Evolutionary conservation across 2,113 vertebrate species (phyloP), one percentile per base, ranked within the genome.

Genomic region (Caranx melampygus): DNA sequence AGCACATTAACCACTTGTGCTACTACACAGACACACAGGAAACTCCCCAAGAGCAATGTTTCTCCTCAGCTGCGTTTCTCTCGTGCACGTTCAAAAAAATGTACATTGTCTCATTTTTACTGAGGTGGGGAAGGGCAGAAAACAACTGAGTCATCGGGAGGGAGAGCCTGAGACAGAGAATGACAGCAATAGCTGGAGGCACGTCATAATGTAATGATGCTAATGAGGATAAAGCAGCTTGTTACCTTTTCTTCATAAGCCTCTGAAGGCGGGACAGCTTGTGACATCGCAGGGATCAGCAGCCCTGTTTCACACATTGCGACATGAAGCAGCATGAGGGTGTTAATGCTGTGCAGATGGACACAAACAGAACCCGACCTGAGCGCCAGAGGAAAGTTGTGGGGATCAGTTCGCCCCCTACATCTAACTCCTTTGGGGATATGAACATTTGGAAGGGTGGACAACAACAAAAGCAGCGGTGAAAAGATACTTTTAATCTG

Each of bases 161-260:
- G 31, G 26, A 47, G 21, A 21, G 51, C 10, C 3, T 16, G 6
- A 78, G 47, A 45, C 5, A 2, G 58, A 47, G 52, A 34, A 58
- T 54, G 79, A 89, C 88, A 85, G 83, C 82, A 87, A 67, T 76
- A 83, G 75, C 83, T 82, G 21, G 35, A 72, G 85, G 73, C 79
- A 44, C 68, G 79, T 88, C 86, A 88, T 55, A 86, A 82, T 79
- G 68, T 83, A 78, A 89, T 73, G 72, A 85, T 73, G 82, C 90
- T 92, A 89, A 93, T 90, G 79, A 88, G 85, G 88, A 82, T 90
- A 72, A 90, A 84, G 87, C 69, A 58, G 89, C 83, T 90, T 78
- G 74, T 66, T 65, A 84, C 84, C 74, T 84, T 81, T 89, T 67
- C 77, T 67, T 66, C 49, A 49, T 93, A 92, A 93, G 83, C 90